Percentiles rank a stretch among this genome's conserved stretches.
Conservation (phyloP, 2,888 invertebrate genomes). For the Hartigia nigra region DNA sequence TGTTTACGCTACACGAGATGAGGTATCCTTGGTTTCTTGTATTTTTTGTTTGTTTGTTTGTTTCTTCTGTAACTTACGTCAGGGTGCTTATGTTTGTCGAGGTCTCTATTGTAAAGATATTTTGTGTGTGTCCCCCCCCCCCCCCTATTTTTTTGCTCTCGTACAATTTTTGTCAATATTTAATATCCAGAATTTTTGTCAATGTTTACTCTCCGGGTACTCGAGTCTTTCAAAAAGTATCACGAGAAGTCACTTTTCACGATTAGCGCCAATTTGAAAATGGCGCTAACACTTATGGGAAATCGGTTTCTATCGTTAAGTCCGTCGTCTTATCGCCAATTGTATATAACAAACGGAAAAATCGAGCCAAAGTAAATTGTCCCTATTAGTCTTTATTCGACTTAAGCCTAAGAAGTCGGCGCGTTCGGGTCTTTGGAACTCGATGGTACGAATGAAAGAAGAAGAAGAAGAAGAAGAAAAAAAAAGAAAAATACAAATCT, state of each 20-base stretch:
- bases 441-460: neutral
- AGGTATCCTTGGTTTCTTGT: neutral
- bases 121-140: too few relatives aligned
- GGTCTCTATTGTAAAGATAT: neutral
- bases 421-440: neutral
- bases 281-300: too few relatives aligned
- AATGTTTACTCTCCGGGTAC: neutral
- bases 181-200: neutral
- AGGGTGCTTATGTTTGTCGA: neutral
- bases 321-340: too few relatives aligned
- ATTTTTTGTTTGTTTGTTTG: too few relatives aligned
- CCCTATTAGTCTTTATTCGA: too few relatives aligned
- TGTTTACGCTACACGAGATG: neutral
- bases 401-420: too few relatives aligned
- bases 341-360: too few relatives aligned
- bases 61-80: neutral
- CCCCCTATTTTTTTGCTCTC: neutral
- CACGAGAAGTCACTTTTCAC: neutral
- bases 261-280: neutral
- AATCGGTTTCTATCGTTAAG: too few relatives aligned
- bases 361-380: too few relatives aligned
- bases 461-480: too few relatives aligned
- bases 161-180: neutral
- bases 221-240: neutral
- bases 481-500: neutral